These are phyloP conservation scores for Globodera rostochiensis DNA, from an alignment of 1,140 invertebrate genomes.

Conservation along the genomic window DNA sequence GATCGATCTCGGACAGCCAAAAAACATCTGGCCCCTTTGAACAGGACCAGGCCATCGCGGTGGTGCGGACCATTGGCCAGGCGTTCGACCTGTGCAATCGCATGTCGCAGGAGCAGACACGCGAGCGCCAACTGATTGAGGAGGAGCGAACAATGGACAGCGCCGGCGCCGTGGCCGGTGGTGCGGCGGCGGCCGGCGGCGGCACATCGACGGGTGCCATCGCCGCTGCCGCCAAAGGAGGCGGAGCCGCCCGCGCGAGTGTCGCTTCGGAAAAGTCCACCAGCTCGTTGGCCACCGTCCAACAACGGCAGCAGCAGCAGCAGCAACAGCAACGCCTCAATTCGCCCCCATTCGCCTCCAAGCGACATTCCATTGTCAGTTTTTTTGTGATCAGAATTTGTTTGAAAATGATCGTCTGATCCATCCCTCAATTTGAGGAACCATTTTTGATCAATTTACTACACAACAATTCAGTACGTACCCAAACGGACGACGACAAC, in stretches of 20 bases:
- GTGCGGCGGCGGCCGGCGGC: background rate
- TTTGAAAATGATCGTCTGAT: background rate
- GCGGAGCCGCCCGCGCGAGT: constrained; percentile 25
- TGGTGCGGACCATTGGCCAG: constrained; percentile 94
- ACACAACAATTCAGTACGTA: background rate
- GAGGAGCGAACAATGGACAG: constrained; percentile 34
- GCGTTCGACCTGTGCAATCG: constrained; percentile 97
- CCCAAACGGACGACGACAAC: constrained; percentile 10
- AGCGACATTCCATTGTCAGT: constrained; percentile 47
- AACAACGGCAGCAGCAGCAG: background rate
- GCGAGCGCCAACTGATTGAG: constrained; percentile 50
- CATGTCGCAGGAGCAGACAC: constrained; percentile 67
- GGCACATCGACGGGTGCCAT: constrained; percentile 12
- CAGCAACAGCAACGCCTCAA: constrained; percentile 26
- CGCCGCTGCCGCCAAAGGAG: constrained; percentile 21
- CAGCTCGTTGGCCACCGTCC: background rate
- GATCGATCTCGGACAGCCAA: background rate
- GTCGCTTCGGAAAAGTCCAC: constrained; percentile 20
- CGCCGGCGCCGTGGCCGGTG: background rate
- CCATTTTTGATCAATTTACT: too few species aligned
- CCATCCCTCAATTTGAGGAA: background rate
- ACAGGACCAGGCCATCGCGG: constrained; percentile 94
- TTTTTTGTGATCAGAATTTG: background rate
- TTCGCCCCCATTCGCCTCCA: constrained; percentile 15
- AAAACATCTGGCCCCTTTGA: too few species aligned